These are phyloP conservation scores for Meloidogyne hapla DNA, from an alignment of 1,140 invertebrate genomes.

Conservation along the genomic window DNA sequence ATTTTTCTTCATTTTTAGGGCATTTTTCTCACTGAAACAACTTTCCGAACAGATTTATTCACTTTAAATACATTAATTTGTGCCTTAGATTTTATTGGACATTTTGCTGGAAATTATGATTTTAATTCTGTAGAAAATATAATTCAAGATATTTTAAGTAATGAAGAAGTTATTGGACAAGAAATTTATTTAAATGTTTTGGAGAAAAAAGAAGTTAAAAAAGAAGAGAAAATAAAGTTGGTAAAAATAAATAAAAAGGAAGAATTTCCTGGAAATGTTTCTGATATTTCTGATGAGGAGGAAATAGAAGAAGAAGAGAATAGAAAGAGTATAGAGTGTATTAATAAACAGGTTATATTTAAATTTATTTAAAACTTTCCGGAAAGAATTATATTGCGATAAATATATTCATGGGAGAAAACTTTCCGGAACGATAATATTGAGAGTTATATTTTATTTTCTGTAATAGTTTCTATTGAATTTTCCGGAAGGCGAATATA, in stretches of 20 bases:
- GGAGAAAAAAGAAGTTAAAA: not conserved
- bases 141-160: constrained; percentile 32
- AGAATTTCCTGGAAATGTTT: constrained; percentile 4
- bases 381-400: no score
- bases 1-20: constrained; percentile 8
- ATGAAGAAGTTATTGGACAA: constrained; percentile 41
- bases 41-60: constrained; percentile 31
- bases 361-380: not conserved
- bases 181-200: constrained; percentile 41
- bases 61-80: constrained; percentile 33
- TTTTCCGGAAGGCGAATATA: no score
- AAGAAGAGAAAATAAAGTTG: no score
- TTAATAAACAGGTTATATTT: not conserved
- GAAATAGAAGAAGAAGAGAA: not conserved
- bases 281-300: not conserved
- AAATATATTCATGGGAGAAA: no score
- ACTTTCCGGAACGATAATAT: no score
- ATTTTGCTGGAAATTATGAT: constrained; percentile 41
- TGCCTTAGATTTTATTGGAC: constrained; percentile 27
- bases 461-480: no score
- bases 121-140: constrained; percentile 33
- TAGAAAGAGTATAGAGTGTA: not conserved
- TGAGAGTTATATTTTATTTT: no score
- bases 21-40: constrained; percentile 30
- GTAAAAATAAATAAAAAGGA: not conserved